Evolutionary conservation across 2,888 invertebrate species (phyloP), one percentile per base, ranked within the genome.

Genomic region (Polymixis flavicincta): DNA sequence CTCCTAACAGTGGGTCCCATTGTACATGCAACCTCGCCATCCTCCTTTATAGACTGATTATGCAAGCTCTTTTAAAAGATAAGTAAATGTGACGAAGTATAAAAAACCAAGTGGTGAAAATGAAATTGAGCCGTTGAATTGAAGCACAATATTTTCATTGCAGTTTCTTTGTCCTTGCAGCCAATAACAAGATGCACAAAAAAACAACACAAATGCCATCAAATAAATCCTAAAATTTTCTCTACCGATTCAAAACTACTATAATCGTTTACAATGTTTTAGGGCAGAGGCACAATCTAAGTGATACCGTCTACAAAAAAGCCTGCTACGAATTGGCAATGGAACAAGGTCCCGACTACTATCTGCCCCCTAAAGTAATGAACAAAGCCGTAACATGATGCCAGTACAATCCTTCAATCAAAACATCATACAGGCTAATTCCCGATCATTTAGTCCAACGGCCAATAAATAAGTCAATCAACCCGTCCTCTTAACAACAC

Each of bases 381-480:
- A 64, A 77, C 75, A 80, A 85, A 78, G 61, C 67, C 28, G 13
- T 57, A 71, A 79, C 59, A 64, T 70, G 76, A 82, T 28, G 45
- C 65, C 42, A 64, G 68, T 72, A 76, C 72, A 28, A 71, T 50
- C 77, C 79, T 75, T 85, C 85, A 85, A 88, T 83, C 78, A 84
- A 85, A 84, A 82, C 80, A 74, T 84, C 80, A 79, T 83, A 78
- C 70, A 82, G 76, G 88, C 83, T 85, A 87, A 89, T 89, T 89
- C 83, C 77, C 79, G 75, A 87, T 85, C 67, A 87, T 87, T 89
- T 88, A 86, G 87, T 83, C 80, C 89, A 87, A 80, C 85, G 81
- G 81, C 84, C 90, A 90, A 92, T 91, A 91, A 91, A 91, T 90
- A 91, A 92, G 92, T 92, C 92, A 92, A 92, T 92, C 92, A 92